Conservation (phyloP, 2,113 vertebrate genomes). For the Calypte anna region DNA sequence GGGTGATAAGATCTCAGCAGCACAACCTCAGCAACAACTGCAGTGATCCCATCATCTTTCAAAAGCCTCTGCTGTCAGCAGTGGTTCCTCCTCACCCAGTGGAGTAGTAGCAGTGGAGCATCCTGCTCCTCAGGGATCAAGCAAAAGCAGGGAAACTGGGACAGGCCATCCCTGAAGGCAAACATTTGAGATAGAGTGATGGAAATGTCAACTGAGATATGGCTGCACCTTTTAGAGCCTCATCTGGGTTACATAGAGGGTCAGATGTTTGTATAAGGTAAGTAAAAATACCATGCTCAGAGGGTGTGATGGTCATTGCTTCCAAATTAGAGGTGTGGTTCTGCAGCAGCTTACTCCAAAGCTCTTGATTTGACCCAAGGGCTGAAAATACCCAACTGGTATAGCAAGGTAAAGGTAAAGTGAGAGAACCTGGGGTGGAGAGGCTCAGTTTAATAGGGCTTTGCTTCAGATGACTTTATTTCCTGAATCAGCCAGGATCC, state of each 20-base stretch:
- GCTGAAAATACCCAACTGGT: neutral
- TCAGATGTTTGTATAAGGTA: neutral
- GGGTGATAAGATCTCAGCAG: neutral
- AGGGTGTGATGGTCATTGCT: neutral
- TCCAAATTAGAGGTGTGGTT: neutral
- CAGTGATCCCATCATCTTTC: neutral
- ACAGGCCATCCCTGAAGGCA: fast-evolving
- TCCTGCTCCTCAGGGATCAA: fast-evolving
- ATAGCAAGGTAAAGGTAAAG: neutral
- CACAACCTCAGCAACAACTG: neutral
- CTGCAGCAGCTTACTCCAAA: neutral
- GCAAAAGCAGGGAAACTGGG: neutral
- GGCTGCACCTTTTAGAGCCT: neutral
- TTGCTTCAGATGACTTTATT: neutral
- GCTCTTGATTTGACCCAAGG: neutral
- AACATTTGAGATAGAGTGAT: neutral
- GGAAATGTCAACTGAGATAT: neutral
- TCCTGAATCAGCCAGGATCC: neutral
- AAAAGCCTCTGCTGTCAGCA: neutral
- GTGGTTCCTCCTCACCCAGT: neutral
- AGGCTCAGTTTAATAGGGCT: neutral
- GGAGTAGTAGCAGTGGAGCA: neutral
- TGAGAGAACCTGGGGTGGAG: neutral
- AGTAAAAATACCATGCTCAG: neutral
- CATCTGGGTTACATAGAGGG: fast-evolving